phyloP scores from a whole-genome alignment of 2,797 vertebrate species.

The Orestias chungarensis region DNA sequence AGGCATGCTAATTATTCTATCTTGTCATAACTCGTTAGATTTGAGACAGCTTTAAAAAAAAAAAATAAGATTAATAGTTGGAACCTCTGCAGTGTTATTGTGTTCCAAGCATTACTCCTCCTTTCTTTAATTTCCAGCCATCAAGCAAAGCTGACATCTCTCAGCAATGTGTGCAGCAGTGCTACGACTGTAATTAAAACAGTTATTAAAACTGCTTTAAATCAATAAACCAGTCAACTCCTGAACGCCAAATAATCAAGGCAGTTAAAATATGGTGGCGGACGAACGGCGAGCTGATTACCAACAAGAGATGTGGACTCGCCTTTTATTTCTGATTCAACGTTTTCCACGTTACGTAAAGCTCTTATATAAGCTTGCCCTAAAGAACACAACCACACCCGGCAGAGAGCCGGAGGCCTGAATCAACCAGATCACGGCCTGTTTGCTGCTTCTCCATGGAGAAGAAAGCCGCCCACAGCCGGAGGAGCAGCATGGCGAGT shows the following conservation, averaged over 20 bases:
- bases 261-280: background rate
- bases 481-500: constrained; percentile 22
- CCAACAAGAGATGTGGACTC: background rate
- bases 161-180: background rate
- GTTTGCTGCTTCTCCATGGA: constrained; percentile 20
- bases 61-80: background rate
- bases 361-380: constrained; percentile 5
- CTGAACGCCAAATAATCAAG: background rate
- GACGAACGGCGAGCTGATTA: background rate
- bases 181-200: too few relatives aligned
- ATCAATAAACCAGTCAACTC: background rate
- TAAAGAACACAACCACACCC: constrained; percentile 8
- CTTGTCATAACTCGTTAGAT: background rate
- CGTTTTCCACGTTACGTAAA: background rate
- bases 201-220: too few relatives aligned
- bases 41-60: too few relatives aligned
- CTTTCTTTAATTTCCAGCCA: background rate
- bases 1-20: background rate
- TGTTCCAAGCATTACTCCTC: too few relatives aligned
- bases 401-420: constrained; percentile 14
- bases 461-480: constrained; percentile 12
- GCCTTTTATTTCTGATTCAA: background rate
- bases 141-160: background rate
- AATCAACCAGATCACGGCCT: constrained; percentile 24
- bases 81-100: background rate